phyloP scores from a whole-genome alignment of 1,140 invertebrate species.

The Carposina sasakii region DNA sequence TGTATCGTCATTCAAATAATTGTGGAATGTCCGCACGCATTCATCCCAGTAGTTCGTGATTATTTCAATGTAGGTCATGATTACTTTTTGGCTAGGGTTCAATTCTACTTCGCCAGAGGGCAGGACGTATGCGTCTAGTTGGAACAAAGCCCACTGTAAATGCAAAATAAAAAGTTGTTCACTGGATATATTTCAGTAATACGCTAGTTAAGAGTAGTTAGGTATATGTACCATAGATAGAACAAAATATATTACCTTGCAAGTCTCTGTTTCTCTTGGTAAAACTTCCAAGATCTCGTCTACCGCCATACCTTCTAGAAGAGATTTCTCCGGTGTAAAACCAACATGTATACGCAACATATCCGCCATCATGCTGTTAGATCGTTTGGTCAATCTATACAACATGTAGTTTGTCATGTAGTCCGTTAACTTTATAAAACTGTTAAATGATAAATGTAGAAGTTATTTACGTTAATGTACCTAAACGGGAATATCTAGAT shows the following conservation, averaged over 20 bases:
- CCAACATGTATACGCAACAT: conserved; percentile 73
- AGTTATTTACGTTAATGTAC: too few relatives aligned
- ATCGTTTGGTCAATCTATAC: conserved; percentile 78
- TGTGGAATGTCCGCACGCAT: conserved; percentile 71
- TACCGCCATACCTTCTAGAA: conserved; percentile 31
- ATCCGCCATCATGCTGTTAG: conserved; percentile 75
- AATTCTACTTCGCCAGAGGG: conserved; percentile 62
- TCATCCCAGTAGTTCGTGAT: conserved; percentile 76
- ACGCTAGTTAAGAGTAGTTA: neutral
- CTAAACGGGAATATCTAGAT: too few relatives aligned
- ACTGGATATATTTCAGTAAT: neutral
- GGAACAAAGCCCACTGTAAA: conserved; percentile 73
- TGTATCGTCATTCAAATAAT: conserved; percentile 73
- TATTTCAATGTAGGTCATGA: conserved; percentile 68
- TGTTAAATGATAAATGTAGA: too few relatives aligned
- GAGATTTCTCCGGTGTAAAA: conserved; percentile 37
- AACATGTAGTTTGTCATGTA: conserved; percentile 82
- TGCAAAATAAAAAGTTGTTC: neutral
- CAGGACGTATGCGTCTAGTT: conserved; percentile 72
- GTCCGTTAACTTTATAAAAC: conserved; percentile 83
- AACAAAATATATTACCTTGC: conserved; percentile 35
- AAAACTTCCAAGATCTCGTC: conserved; percentile 70
- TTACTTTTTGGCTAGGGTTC: conserved; percentile 73
- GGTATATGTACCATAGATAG: neutral
- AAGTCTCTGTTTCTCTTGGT: conserved; percentile 61